Percentiles rank a stretch among this genome's conserved stretches.
Evolutionary conservation across 2,888 invertebrate genomes (phyloP).

Genomic region (Andrena bicolor): DNA sequence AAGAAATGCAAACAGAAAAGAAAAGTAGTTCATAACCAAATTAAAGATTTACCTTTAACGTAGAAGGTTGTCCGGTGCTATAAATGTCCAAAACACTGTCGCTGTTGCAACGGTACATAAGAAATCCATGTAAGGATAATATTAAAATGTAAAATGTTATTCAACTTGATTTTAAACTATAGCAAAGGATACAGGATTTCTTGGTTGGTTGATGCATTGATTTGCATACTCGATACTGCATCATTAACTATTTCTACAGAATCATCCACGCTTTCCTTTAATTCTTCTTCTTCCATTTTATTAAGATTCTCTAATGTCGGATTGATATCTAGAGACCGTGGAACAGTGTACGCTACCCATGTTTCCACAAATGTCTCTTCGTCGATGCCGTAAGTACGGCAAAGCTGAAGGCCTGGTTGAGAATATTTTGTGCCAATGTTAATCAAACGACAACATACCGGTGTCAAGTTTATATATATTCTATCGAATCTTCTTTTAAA

Average conservation of each 20-base stretch:
- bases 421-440: constrained; percentile 3
- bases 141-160: background rate
- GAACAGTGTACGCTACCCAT: constrained; percentile 79
- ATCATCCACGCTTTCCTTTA: constrained; percentile 47
- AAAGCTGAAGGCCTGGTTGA: constrained; percentile 79
- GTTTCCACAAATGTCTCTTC: constrained; percentile 78
- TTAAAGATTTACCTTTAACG: constrained; percentile 72
- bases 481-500: constrained; percentile 30
- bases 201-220: background rate
- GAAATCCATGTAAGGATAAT: constrained; percentile 55
- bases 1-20: background rate
- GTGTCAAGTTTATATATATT: constrained; percentile 73
- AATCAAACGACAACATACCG: background rate
- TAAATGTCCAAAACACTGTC: constrained; percentile 76
- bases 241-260: background rate
- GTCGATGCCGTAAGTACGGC: constrained; percentile 72
- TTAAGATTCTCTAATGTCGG: constrained; percentile 73
- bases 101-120: constrained; percentile 61
- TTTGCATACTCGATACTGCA: constrained; percentile 1
- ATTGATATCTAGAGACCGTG: constrained; percentile 64
- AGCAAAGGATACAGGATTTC: constrained; percentile 56
- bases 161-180: background rate
- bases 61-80: constrained; percentile 61
- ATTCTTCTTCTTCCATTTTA: constrained; percentile 71
- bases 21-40: background rate